A percentile compares a stretch with the other conserved stretches of the same genome.
phyloP scores from a whole-genome alignment of 2,888 invertebrate genomes.

The Colostygia pectinataria region DNA sequence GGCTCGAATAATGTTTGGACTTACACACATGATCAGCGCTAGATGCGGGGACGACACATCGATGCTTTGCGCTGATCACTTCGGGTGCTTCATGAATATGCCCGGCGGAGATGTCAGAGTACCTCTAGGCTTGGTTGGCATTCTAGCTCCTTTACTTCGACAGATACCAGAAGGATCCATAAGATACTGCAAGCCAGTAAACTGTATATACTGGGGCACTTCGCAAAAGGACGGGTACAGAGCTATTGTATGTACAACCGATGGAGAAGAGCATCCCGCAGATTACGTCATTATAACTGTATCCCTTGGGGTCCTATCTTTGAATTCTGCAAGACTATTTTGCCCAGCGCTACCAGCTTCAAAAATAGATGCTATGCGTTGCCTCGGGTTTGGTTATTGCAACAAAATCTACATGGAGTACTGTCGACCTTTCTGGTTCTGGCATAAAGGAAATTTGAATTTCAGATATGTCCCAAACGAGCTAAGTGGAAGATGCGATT shows the following conservation, averaged over 20 bases:
- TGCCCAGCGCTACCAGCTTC: slow-evolving; percentile 86
- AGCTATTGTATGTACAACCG: slow-evolving; percentile 85
- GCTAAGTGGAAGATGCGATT: slow-evolving; percentile 80
- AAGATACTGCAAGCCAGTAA: slow-evolving; percentile 87
- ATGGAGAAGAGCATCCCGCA: slow-evolving; percentile 87
- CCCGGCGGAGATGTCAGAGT: slow-evolving; percentile 83
- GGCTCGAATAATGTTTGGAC: slow-evolving; percentile 85
- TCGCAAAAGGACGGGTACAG: slow-evolving; percentile 72
- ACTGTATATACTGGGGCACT: slow-evolving; percentile 86
- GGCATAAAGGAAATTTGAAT: slow-evolving; percentile 85
- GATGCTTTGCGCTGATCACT: slow-evolving; percentile 65
- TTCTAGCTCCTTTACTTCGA: slow-evolving; percentile 85
- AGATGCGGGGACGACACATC: slow-evolving; percentile 85
- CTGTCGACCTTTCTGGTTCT: slow-evolving; percentile 87
- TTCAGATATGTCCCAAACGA: slow-evolving; percentile 84
- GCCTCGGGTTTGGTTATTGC: slow-evolving; percentile 87
- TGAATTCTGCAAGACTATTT: slow-evolving; percentile 85
- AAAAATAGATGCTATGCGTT: slow-evolving; percentile 87
- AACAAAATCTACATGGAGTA: slow-evolving; percentile 91
- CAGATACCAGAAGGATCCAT: slow-evolving; percentile 84
- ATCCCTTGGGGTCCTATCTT: slow-evolving; percentile 88
- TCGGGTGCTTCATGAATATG: slow-evolving; percentile 78
- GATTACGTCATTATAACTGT: slow-evolving; percentile 92
- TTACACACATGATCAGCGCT: slow-evolving; percentile 84
- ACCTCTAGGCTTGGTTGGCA: slow-evolving; percentile 85